Conservation (phyloP, 2,888 invertebrate genomes). For the Lepidocyrtinus sp. region DNA sequence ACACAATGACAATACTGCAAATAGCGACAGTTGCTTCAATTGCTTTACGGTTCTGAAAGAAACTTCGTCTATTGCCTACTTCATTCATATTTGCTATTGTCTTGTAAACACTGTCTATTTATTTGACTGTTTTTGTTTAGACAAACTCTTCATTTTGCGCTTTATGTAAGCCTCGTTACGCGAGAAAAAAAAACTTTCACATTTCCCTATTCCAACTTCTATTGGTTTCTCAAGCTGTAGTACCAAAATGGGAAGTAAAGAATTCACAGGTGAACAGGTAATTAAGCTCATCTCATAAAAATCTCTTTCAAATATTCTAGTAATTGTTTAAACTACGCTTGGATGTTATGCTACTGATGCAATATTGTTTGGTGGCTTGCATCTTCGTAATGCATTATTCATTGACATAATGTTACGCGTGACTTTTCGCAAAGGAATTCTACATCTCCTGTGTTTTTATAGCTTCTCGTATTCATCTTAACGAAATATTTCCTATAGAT, state of each 20-base stretch:
- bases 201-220: neutral
- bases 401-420: constrained; percentile 39
- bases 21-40: too few species aligned
- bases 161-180: too few species aligned
- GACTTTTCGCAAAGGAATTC: constrained; percentile 44
- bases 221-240: neutral
- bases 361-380: too few species aligned
- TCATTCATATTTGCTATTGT: too few species aligned
- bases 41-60: too few species aligned
- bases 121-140: too few species aligned
- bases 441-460: neutral
- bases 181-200: neutral
- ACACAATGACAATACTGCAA: too few species aligned
- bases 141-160: too few species aligned
- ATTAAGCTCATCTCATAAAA: neutral
- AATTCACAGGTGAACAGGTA: neutral
- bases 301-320: neutral
- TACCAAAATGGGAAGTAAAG: neutral
- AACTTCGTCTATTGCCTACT: too few species aligned
- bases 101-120: too few species aligned
- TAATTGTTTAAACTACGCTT: neutral
- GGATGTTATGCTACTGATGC: neutral
- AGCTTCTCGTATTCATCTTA: neutral
- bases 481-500: neutral
- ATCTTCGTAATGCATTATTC: too few species aligned